Percentiles rank a stretch among this genome's conserved stretches.
Conservation (phyloP, 2,797 vertebrate species). For the Paedocypris micromegethes region DNA sequence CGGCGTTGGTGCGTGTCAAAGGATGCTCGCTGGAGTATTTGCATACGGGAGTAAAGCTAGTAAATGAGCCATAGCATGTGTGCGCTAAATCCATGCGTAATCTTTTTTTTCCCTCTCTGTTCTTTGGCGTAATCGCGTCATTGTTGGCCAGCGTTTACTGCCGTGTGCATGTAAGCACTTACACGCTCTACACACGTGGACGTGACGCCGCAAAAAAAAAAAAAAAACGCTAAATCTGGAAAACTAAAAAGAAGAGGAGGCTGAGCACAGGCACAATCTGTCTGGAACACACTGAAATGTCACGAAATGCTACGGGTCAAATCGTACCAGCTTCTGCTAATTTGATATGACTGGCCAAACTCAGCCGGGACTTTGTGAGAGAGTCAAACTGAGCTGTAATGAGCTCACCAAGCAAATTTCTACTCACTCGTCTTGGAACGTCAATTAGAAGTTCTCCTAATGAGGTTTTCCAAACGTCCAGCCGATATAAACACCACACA, state of each 20-base stretch:
- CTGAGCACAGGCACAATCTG: no score
- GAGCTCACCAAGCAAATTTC: slow-evolving; percentile 8
- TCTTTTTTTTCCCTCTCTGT: slow-evolving; percentile 18
- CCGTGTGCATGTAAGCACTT: slow-evolving; percentile 4
- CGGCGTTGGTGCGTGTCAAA: slow-evolving; percentile 4
- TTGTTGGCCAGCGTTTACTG: slow-evolving; percentile 1
- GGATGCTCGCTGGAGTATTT: slow-evolving; percentile 22
- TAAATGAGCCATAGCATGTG: slow-evolving; percentile 37
- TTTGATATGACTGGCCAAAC: slow-evolving; percentile 2
- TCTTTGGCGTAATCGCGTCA: slow-evolving; percentile 33
- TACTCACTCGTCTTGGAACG: slow-evolving; percentile 1
- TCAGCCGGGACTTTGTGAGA: background rate
- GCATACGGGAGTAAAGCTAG: slow-evolving; percentile 10
- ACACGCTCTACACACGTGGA: background rate
- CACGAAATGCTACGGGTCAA: background rate
- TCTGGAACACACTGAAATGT: background rate
- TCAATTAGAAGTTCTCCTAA: slow-evolving; percentile 11
- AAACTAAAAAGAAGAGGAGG: no score
- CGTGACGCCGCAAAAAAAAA: no score
- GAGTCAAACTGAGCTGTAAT: background rate
- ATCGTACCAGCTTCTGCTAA: background rate
- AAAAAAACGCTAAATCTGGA: no score
- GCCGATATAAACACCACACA: slow-evolving; percentile 5
- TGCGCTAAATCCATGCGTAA: slow-evolving; percentile 32
- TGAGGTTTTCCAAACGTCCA: slow-evolving; percentile 1